Evolutionary conservation across 2,797 vertebrate species (phyloP).

Genomic region (Xenops minutus): DNA sequence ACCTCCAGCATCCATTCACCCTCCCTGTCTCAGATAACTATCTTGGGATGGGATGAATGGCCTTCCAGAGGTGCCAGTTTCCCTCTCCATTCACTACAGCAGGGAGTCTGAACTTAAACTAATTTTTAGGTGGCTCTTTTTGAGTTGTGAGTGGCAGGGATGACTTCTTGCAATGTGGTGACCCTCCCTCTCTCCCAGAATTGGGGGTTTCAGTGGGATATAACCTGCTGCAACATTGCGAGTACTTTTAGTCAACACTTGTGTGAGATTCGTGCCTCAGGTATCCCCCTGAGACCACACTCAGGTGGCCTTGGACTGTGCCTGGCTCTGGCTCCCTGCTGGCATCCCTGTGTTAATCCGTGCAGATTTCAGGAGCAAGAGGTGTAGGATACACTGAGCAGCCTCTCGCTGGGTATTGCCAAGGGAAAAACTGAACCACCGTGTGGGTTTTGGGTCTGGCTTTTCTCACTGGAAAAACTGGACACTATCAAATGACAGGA

Average conservation of each 20-base stretch:
- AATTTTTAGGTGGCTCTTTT: neutral
- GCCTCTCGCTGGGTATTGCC: neutral
- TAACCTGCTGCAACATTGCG: neutral
- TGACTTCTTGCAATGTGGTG: neutral
- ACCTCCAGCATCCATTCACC: neutral
- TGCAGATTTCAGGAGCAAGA: neutral
- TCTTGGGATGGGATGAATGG: neutral
- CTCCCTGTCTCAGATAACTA: neutral
- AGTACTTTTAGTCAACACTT: neutral
- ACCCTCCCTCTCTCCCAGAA: neutral
- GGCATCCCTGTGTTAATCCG: neutral
- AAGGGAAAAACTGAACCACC: slow-evolving; percentile 35
- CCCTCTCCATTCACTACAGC: neutral
- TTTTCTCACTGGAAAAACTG: slow-evolving; percentile 46
- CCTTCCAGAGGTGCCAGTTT: neutral
- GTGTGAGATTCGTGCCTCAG: neutral
- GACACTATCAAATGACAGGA: slow-evolving; percentile 5
- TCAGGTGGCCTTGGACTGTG: neutral
- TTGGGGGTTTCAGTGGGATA: neutral
- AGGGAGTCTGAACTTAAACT: neutral
- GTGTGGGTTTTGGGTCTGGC: neutral
- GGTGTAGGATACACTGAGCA: neutral
- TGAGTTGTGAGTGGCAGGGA: neutral
- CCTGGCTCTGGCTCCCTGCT: neutral
- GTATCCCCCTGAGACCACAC: neutral